Evolutionary conservation across 2,888 invertebrate species (phyloP).

Genomic region (Drosophila birchii): DNA sequence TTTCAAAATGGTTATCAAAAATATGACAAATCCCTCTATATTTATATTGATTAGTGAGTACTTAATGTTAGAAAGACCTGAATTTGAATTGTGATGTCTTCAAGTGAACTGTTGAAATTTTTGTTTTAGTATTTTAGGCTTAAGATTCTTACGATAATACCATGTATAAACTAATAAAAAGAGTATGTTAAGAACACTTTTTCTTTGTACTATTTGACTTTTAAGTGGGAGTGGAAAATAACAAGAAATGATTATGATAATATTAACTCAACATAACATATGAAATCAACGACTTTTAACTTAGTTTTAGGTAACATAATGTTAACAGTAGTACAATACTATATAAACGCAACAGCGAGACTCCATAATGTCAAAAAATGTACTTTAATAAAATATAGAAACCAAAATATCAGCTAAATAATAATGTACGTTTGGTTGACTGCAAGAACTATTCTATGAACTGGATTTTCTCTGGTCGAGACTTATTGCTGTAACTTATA

Average conservation of each 20-base stretch:
- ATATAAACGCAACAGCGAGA: constrained; percentile 1
- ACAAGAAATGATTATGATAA: background rate
- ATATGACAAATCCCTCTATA: constrained; percentile 53
- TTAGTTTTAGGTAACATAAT: constrained; percentile 3
- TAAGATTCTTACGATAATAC: constrained; percentile 25
- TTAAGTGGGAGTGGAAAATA: background rate
- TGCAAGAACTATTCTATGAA: constrained; percentile 7
- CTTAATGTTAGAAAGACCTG: constrained; percentile 47
- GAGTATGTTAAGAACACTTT: constrained; percentile 30
- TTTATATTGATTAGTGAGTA: constrained; percentile 67
- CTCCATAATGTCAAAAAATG: constrained; percentile 5
- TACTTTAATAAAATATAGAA: constrained; percentile 22
- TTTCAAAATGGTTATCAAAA: constrained; percentile 62
- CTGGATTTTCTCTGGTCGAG: background rate
- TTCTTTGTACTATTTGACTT: constrained; percentile 20
- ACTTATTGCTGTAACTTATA: constrained; percentile 22
- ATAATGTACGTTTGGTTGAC: constrained; percentile 2
- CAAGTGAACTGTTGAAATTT: constrained; percentile 77
- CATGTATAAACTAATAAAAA: constrained; percentile 42
- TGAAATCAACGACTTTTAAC: constrained; percentile 13
- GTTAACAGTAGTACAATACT: background rate
- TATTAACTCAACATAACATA: background rate
- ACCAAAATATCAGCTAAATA: background rate
- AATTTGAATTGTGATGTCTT: constrained; percentile 74
- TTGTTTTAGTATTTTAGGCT: constrained; percentile 60